Base-by-base conservation (phyloP, 1,140 invertebrate species). In the Ceratoteleas bidentatus region DNA sequence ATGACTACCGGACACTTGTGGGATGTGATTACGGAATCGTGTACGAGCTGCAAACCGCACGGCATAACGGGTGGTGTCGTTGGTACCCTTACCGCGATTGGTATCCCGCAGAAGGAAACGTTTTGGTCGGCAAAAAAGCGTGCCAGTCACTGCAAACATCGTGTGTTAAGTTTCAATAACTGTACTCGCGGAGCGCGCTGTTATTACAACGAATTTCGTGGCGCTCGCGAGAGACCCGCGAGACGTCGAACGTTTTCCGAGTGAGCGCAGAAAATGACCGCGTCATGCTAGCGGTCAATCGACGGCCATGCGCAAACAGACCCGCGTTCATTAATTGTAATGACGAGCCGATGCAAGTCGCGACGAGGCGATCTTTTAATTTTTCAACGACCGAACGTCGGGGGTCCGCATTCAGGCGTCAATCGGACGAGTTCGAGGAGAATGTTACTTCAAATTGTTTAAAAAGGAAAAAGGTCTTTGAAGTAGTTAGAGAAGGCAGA, bases 1-100 rank as follows among this genome's bases (percentile, higher is more conserved):
- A 61, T 61, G 45, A 68, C 47, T 68, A 15, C 56, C 14, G 60
- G 62, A 60, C 56, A 54, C 47, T 60, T 38, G 57, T 16, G 36
- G 52, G 65, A 70, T 69, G 74, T 77, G 70, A 77, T 69, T 77
- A 70, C 64, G 64, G 58, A 70, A 64, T 57, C 50, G 65, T 58
- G 60, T 69, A 58, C 58, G 58, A 65, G 64, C 43, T 69, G 56
- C 73, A 68, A 76, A 76, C 64, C 73, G 73, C 73, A 62, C 10
- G 15, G 24, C 57, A 69, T 77, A 77, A 68, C 74, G 74, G 65
- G 49, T 69, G 58, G 65, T 16, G 57, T 45, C 68, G 56, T 62
- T 69, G 73, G 64, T 64, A 50, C 73, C 73, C 73, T 77, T 69
- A 62, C 64, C 73, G 16, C 36, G 52, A 75, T 47, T 54, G 34